Percentiles rank a stretch among this genome's conserved stretches.
phyloP scores from a whole-genome alignment of 2,797 vertebrate genomes.

The Ctenosaura bakeri region DNA sequence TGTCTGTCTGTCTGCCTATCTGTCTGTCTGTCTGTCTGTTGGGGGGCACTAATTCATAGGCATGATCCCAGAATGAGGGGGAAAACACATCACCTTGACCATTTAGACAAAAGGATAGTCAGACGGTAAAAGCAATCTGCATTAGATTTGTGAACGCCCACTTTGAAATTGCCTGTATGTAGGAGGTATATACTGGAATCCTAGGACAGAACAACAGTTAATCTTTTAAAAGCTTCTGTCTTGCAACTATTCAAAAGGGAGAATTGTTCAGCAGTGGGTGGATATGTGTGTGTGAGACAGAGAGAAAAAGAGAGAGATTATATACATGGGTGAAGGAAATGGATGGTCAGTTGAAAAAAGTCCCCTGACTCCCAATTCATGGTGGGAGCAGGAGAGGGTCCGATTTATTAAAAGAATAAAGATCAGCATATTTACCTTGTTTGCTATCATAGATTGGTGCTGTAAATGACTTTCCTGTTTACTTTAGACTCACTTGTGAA shows the following conservation, averaged over 20 bases:
- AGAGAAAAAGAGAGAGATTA: too few relatives aligned
- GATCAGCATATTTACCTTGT: background rate
- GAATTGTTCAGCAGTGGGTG: too few relatives aligned
- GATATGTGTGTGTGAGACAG: background rate
- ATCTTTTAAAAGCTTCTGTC: background rate
- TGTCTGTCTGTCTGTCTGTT: too few relatives aligned
- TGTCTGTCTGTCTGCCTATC: too few relatives aligned
- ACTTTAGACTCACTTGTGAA: slow-evolving; percentile 8
- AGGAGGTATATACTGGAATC: background rate
- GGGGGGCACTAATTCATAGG: background rate
- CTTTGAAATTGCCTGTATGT: background rate
- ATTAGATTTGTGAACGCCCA: slow-evolving; percentile 27
- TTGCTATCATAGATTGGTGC: background rate
- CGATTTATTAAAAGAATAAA: background rate
- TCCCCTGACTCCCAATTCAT: background rate
- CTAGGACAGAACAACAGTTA: background rate
- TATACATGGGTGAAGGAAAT: background rate
- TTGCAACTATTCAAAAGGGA: background rate
- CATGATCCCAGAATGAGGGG: background rate
- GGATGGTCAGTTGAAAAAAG: background rate
- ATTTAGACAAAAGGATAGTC: slow-evolving; percentile 24
- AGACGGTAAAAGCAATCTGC: background rate
- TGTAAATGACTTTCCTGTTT: background rate
- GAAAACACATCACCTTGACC: background rate
- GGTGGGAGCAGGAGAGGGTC: too few relatives aligned